phyloP scores from a whole-genome alignment of 1,140 invertebrate species.

The Atta cephalotes region DNA sequence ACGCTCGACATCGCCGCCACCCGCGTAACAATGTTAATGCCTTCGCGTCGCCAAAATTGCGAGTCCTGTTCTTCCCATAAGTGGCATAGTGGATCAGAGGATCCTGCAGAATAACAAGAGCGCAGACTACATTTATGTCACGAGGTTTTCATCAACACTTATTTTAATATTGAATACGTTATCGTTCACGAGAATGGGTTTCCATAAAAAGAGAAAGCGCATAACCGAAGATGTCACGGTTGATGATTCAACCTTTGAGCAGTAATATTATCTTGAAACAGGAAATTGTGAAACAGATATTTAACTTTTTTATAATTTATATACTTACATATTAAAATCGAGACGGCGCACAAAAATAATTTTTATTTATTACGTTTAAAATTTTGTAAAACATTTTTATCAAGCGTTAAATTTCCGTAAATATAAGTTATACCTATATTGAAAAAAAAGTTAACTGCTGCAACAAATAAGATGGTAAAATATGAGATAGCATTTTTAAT shows the following conservation, averaged over 20 bases:
- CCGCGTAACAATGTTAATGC: slow-evolving; percentile 83
- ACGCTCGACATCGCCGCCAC: slow-evolving; percentile 79
- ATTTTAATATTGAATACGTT: slow-evolving; percentile 51
- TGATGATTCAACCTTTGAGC: slow-evolving; percentile 20
- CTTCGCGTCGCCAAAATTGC: slow-evolving; percentile 78
- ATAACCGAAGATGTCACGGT: neutral
- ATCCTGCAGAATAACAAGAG: slow-evolving; percentile 23
- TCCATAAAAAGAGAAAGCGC: neutral
- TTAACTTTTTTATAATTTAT: slow-evolving; percentile 10
- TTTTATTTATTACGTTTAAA: neutral
- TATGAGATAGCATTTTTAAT: too few species aligned
- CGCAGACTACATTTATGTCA: slow-evolving; percentile 47
- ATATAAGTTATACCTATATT: neutral
- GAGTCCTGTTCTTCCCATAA: slow-evolving; percentile 56
- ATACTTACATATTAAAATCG: neutral
- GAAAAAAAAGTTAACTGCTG: too few species aligned
- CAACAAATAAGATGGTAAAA: too few species aligned
- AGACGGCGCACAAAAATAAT: neutral
- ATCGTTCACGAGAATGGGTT: neutral
- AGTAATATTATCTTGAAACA: neutral
- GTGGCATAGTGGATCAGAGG: slow-evolving; percentile 16
- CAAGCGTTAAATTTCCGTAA: neutral
- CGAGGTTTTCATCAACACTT: slow-evolving; percentile 58
- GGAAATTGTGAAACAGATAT: neutral
- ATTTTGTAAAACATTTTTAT: slow-evolving; percentile 17